Evolutionary conservation across 2,113 vertebrate genomes (phyloP), one percentile per base, ranked within the genome.

Genomic region (Paratilapia polleni): DNA sequence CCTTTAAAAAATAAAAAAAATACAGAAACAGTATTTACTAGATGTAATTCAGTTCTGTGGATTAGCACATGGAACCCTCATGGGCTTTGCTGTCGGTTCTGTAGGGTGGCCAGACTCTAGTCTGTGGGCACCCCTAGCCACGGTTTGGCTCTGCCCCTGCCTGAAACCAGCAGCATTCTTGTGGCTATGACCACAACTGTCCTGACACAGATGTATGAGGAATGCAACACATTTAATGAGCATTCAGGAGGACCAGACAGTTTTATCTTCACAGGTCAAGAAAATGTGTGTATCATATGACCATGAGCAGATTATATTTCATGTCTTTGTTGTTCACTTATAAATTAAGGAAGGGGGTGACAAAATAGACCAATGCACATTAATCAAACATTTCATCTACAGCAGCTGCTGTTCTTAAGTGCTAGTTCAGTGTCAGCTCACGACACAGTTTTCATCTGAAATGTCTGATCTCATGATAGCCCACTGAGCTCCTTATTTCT

Each of bases 391-490:
- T 28, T 52, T 52, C 17, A 70, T 52, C 43, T 49, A 20, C 66
- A 70, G 63, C 36, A 66, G 63, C 64, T 70, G 41, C 64, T 70
- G 64, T 66, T 66, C 63, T 70, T 49, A 70, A 28, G 66, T 70
- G 66, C 43, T 70, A 28, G 66, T 70, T 70, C 17, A 49, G 66
- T 70, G 66, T 24, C 66, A 49, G 43, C 66, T 49, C 28, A 43
- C 24, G 19, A 28, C 43, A 49, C 10, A 49, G 17, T 70, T 70
- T 70, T 70, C 28, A 31, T 49, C 43, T 70, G 43, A 70, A 70
- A 49, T 43, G 28, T 49, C 24, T 49, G 43, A 49, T 17, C 43
- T 70, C 66, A 70, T 31, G 66, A 52, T 31, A 31, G 47, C 43
- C 52, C 68, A 31, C 10, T 52, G 66, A 73, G 47, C 68, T 73